These are phyloP conservation scores for Idaea aversata DNA, from an alignment of 2,888 invertebrate species.

Conservation along the genomic window DNA sequence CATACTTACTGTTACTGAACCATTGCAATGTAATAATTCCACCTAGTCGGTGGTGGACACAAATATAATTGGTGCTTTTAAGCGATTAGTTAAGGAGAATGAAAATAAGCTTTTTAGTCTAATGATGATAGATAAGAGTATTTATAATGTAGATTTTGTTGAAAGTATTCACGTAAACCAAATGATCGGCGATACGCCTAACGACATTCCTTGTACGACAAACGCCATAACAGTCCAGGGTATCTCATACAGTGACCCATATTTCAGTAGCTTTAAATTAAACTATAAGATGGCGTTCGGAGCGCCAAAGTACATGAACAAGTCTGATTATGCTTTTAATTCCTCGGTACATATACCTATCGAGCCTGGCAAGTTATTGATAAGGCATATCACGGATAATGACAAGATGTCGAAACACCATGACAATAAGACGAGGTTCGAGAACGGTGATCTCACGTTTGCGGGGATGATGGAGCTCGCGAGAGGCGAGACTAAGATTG, in stretches of 20 bases:
- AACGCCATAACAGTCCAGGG: conserved; percentile 82
- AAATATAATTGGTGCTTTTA: conserved; percentile 81
- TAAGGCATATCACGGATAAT: conserved; percentile 28
- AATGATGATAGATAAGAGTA: conserved; percentile 80
- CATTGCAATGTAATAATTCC: conserved; percentile 81
- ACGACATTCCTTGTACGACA: conserved; percentile 81
- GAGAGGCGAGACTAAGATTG: conserved; percentile 53
- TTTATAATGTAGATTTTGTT: conserved; percentile 80
- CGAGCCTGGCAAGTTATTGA: conserved; percentile 65
- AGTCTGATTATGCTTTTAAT: conserved; percentile 83
- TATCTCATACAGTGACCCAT: conserved; percentile 82
- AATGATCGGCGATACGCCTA: conserved; percentile 80
- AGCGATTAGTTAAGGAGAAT: conserved; percentile 77
- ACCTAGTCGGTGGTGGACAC: conserved; percentile 82
- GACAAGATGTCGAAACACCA: conserved; percentile 61
- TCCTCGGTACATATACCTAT: conserved; percentile 79
- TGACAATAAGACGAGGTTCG: conserved; percentile 76
- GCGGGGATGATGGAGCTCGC: conserved; percentile 70
- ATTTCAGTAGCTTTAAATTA: conserved; percentile 82
- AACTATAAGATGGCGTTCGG: conserved; percentile 79
- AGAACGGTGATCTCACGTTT: conserved; percentile 75
- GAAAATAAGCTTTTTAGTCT: conserved; percentile 80
- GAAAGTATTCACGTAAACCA: conserved; percentile 81
- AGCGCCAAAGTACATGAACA: conserved; percentile 80
- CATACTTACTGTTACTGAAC: conserved; percentile 81